Base-by-base conservation (phyloP, 2,888 invertebrate genomes). In the Cheilosia vulpina region DNA sequence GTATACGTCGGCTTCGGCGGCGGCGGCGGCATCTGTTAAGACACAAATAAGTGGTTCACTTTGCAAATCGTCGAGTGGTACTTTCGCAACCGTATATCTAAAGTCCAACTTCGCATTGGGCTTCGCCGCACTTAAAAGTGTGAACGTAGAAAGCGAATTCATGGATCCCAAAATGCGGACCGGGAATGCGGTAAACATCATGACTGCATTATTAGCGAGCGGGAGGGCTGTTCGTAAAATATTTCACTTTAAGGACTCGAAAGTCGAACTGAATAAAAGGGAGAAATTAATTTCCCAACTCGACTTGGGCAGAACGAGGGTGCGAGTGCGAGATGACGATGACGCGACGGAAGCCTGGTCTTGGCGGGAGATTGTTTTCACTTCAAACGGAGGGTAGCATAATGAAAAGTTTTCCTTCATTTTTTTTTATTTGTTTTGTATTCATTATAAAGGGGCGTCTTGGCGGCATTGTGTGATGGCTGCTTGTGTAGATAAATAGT, bases 61-160 rank as follows among this genome's bases (percentile, higher is more conserved):
- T 84, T 76, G 77, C 84, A 84, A 84, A 80, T 84, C 84, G 80
- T 84, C 84, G 80, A 84, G 80, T 80, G 75, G 84, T 76, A 71
- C 69, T 71, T 80, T 66, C 41, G 53, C 31, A 75, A 71, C 34
- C 71, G 75, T 84, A 41, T 58, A 69, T 65, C 58, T 65, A 45
- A 15, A 6, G 19, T 38, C 31, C 58, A 17, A 34, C 24, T 45
- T 21, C 19, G 24, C 68, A 45, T 60, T 15, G 50, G 50, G 43
- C 41, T 43, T 52, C 24, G 27, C 52, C 45, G 38, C n/a, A 13
- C n/a, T 60, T 60, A 43, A 66, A 57, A 78, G 78, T 83, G 83
- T 78, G 83, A 79, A 68, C 55, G 63, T 63, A 47, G 34, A 19
- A 7, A 34, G 45, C 38, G 53, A 76, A 75, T 84, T 80, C 76